Evolutionary conservation across 2,888 invertebrate species (phyloP), one percentile per base, ranked within the genome.

Genomic region (Phalera bucephala): DNA sequence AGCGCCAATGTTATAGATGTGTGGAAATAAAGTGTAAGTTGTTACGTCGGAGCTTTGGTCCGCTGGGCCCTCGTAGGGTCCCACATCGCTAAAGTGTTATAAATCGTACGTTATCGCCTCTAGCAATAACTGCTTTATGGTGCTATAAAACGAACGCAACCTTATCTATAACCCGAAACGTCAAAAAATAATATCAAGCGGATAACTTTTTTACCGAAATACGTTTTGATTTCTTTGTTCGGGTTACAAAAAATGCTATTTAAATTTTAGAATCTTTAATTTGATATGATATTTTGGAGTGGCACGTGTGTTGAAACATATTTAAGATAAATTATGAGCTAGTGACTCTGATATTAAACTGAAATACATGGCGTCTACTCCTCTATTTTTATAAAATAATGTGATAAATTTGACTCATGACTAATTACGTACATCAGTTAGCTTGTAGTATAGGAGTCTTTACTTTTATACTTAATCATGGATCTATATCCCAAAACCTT

Each of bases 121-220:
- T 42, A 64, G 75, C 80, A 75, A 80, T 83, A 83, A 80, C 79
- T 76, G 69, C 70, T 83, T 83, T 81, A 84, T 77, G 64, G 63
- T 58, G 64, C 76, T 66, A 80, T 81, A 80, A 81, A 81, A 70
- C 74, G 68, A 72, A 69, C 67, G 66, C 66, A 51, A 52, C 57
- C 58, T 64, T 72, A 76, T 77, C 71, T 75, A 67, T 71, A 64
- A 62, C 54, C 52, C 55, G 57, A 48, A 56, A 60, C 45, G 55
- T 58, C 47, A 49, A 50, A 51, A 45, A 56, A 56, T 63, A 52
- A 45, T 40, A 7, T 22, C 12, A 52, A 45, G 36, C 29, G 31
- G 17, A 21, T 21, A 35, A 42, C 31, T 37, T 26, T 31, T 40
- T 33, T 33, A 33, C 33, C 32, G n/a, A 8, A 3, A 8, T 12